A percentile compares a stretch with the other conserved stretches of the same genome.
Conservation (phyloP, 2,888 invertebrate genomes). For the Mesorhabditis spiculigera region DNA sequence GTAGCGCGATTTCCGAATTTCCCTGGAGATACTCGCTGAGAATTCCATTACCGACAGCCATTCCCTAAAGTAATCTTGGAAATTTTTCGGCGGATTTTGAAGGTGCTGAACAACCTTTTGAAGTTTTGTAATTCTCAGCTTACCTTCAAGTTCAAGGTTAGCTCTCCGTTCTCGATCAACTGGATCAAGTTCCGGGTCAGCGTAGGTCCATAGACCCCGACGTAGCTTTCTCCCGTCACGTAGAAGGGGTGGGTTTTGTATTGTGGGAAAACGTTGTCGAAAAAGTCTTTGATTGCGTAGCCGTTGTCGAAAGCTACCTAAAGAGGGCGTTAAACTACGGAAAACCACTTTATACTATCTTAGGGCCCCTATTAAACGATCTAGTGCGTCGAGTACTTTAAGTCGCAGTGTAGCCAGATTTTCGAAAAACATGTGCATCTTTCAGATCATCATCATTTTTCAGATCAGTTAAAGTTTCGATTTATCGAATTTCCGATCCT, state of each 20-base stretch:
- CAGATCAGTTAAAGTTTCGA: no score
- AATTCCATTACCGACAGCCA: conserved; percentile 47
- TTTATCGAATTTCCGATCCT: no score
- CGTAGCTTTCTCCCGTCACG: conserved; percentile 47
- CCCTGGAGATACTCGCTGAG: conserved; percentile 36
- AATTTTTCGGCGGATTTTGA: neutral
- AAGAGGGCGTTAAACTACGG: conserved; percentile 11
- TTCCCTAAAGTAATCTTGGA: conserved; percentile 21
- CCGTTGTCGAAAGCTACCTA: conserved; percentile 61
- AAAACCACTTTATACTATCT: no score
- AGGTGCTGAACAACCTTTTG: neutral
- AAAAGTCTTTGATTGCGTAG: conserved; percentile 61
- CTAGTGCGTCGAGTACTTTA: no score
- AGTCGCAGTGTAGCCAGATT: no score
- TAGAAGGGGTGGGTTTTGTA: conserved; percentile 61
- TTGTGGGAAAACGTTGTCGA: conserved; percentile 60
- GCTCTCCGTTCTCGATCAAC: conserved; percentile 22
- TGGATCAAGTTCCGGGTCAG: conserved; percentile 23
- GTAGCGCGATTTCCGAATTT: conserved; percentile 38
- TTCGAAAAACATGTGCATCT: no score
- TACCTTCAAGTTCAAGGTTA: conserved; percentile 34
- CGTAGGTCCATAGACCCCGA: conserved; percentile 35
- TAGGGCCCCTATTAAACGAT: no score
- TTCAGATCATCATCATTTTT: no score
- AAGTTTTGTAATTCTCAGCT: neutral